Conservation (phyloP, 2,888 invertebrate species). For the Aplocera efformata region DNA sequence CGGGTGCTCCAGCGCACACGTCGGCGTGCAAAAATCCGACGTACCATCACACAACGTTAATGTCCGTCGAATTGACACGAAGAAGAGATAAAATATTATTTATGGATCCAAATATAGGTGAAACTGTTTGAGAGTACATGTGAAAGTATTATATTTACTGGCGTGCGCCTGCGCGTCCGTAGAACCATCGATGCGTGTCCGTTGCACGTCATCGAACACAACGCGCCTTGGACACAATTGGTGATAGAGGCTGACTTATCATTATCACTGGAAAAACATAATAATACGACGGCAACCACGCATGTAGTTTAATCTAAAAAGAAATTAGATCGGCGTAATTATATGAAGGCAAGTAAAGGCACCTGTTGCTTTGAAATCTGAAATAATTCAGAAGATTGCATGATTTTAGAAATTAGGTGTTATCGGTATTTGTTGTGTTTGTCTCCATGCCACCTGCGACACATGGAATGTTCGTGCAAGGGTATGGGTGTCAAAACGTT, state of each 20-base stretch:
- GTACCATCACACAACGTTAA: conserved; percentile 7
- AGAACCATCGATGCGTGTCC: conserved; percentile 50
- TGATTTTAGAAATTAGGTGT: no score
- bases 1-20: no score
- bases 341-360: no score
- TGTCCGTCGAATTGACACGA: conserved; percentile 17
- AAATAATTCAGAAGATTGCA: no score
- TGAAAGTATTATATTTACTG: conserved; percentile 57
- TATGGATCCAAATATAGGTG: conserved; percentile 53
- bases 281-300: conserved; percentile 10
- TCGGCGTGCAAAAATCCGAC: conserved; percentile 18
- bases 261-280: conserved; percentile 19
- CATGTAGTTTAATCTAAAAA: conserved; percentile 9
- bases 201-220: conserved; percentile 47
- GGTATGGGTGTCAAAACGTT: no score
- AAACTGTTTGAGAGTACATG: conserved; percentile 57
- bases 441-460: no score
- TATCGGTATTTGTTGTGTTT: no score
- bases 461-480: no score
- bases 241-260: conserved; percentile 24
- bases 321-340: conserved; percentile 15
- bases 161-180: conserved; percentile 42
- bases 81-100: conserved; percentile 31
- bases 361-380: no score
- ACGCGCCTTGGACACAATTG: conserved; percentile 32